These are phyloP conservation scores for Rhamnusium bicolor DNA, from an alignment of 2,888 invertebrate genomes.

Conservation along the genomic window DNA sequence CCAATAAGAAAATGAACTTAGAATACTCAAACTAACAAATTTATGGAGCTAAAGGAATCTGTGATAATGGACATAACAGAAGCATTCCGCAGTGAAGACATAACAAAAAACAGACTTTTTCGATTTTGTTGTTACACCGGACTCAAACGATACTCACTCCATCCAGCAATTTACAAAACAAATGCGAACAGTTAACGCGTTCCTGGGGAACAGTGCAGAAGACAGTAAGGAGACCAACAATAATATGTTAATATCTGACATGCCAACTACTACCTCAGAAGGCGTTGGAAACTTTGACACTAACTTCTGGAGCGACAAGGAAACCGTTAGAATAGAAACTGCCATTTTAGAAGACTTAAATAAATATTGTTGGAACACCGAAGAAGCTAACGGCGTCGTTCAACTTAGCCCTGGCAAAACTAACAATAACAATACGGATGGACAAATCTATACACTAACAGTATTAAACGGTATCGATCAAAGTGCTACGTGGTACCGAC, in stretches of 20 bases:
- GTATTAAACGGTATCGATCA: constrained; percentile 84
- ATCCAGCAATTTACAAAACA: constrained; percentile 78
- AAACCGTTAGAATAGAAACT: constrained; percentile 80
- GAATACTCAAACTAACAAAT: constrained; percentile 26
- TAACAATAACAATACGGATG: constrained; percentile 76
- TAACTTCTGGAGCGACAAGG: constrained; percentile 82
- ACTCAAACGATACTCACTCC: constrained; percentile 78
- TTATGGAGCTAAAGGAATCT: constrained; percentile 67
- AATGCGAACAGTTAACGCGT: constrained; percentile 80
- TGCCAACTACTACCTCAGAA: constrained; percentile 70
- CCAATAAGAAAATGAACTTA: constrained; percentile 31
- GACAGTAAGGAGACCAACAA: constrained; percentile 76
- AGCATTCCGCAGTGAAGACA: constrained; percentile 84
- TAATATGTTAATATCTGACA: constrained; percentile 63
- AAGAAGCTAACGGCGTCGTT: constrained; percentile 73
- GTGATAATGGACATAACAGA: constrained; percentile 89
- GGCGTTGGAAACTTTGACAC: constrained; percentile 69
- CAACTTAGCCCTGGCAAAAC: constrained; percentile 55
- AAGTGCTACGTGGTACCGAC: constrained; percentile 72
- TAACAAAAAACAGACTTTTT: constrained; percentile 92
- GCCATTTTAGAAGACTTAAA: constrained; percentile 88
- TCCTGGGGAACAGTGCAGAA: constrained; percentile 75
- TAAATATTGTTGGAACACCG: constrained; percentile 87
- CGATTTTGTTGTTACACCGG: constrained; percentile 89
- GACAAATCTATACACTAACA: constrained; percentile 88